phyloP scores from a whole-genome alignment of 2,797 vertebrate species.

The Sebastes goodei region DNA sequence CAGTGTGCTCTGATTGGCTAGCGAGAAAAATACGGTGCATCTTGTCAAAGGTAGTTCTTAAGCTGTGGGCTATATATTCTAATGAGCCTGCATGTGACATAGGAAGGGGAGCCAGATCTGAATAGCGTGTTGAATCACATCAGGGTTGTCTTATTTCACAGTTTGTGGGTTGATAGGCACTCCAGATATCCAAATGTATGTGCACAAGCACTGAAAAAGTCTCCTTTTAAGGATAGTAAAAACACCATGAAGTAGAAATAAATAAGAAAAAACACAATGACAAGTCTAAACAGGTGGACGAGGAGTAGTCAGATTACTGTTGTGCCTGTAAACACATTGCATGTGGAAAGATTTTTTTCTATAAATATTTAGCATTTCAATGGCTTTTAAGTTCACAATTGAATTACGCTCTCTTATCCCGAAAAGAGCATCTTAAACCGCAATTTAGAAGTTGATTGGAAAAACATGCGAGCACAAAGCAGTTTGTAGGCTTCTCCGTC shows the following conservation, averaged over 20 bases:
- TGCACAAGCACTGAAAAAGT: too few relatives aligned
- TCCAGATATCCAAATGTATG: too few relatives aligned
- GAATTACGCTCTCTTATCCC: not conserved
- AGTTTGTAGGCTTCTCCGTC: not conserved
- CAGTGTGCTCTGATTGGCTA: not conserved
- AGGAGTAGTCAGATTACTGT: not conserved
- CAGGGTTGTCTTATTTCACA: too few relatives aligned
- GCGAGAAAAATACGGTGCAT: not conserved
- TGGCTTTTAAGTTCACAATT: constrained; percentile 3
- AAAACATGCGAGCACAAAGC: constrained; percentile 28
- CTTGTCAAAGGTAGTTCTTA: not conserved
- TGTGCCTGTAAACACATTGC: not conserved
- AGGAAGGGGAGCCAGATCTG: not conserved
- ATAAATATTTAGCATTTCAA: constrained; percentile 9
- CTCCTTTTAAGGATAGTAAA: not conserved
- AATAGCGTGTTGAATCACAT: not conserved
- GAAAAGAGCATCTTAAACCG: not conserved
- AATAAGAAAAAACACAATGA: not conserved
- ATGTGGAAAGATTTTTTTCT: not conserved
- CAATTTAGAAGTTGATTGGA: constrained; percentile 25
- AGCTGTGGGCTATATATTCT: not conserved
- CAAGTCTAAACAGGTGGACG: not conserved
- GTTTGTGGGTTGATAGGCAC: too few relatives aligned
- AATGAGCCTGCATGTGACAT: not conserved
- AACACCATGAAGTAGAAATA: not conserved